Evolutionary conservation across 2,888 invertebrate species (phyloP), one percentile per base, ranked within the genome.

Genomic region (Aromia moschata): DNA sequence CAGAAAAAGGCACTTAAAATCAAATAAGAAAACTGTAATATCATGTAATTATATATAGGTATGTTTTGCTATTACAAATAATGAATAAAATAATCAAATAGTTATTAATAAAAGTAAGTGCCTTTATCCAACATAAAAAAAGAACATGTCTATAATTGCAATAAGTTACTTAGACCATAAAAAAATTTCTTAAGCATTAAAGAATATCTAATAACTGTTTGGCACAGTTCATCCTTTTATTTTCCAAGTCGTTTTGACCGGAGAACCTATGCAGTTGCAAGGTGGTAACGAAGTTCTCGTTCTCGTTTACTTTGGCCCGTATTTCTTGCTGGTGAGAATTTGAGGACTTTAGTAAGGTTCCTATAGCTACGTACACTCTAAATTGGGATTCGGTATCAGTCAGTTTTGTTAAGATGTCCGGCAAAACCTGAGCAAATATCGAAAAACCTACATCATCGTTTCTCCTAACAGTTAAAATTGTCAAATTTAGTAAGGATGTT

Each of bases 321-420:
- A 81, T 68, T 79, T 79, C 75, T 78, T 81, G 46, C 43, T 60
- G 51, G 12, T 70, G 60, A 1, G 80, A 30, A 82, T 81, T 65
- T 81, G 84, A 11, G 80, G 82, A 64, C 2, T 67, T 62, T 25
- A 89, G 74, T 11, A 94, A 76, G 0, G 93, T 93, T 43, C 94
- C 93, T 20, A 93, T 79, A 0, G 89, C 89, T 12, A 94, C 91
- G 12, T 94, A 84, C 16, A 86, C 82, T 74, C 94, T 86, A 80
- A 87, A 93, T 57, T 88, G 85, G 0, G 93, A 92, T 77, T 94
- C 93, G 1, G 85, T 80, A 70, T 92, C 91, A 0, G 83, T 84
- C 41, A 89, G 77, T 63, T 79, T 83, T 0, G 82, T 80, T 45
- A 90, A 76, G 36, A 88, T 77, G 60, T 83, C 83, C 1, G 86